Percentiles rank a stretch among this genome's conserved stretches.
These are phyloP conservation scores for Oscarella lobularis DNA, from an alignment of 37 sponge, comb jelly and placozoan species.

Conservation along the genomic window DNA sequence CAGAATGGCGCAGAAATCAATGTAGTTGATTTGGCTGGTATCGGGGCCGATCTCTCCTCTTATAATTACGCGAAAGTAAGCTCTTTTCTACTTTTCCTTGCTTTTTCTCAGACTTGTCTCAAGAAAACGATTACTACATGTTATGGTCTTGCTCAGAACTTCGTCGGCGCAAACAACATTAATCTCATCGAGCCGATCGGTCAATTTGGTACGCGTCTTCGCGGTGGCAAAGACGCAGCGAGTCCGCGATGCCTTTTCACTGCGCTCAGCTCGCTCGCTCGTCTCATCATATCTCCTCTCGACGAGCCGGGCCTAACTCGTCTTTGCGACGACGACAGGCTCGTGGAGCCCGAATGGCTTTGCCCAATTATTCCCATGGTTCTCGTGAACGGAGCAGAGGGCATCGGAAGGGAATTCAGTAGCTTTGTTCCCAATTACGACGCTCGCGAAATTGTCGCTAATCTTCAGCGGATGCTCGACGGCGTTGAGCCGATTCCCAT, in stretches of 20 bases:
- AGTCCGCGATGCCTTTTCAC: conserved; percentile 96
- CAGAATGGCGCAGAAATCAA: conserved; percentile 91
- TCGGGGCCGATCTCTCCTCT: conserved; percentile 83
- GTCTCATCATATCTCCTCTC: too few relatives aligned
- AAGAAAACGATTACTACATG: conserved; percentile 89
- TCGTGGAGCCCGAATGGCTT: conserved; percentile 97
- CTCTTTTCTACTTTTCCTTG: too few relatives aligned
- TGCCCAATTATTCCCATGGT: conserved; percentile 89
- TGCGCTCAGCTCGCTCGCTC: conserved; percentile 68
- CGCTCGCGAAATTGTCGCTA: conserved; percentile 66
- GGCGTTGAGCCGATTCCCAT: conserved; percentile 61
- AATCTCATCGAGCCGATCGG: conserved; percentile 90
- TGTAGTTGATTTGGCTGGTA: conserved; percentile 94
- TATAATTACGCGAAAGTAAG: conserved; percentile 93
- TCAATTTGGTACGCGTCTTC: conserved; percentile 92
- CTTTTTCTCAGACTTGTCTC: conserved; percentile 26
- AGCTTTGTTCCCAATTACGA: conserved; percentile 77
- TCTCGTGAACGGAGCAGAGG: conserved; percentile 82
- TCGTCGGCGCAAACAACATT: conserved; percentile 88
- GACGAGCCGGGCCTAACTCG: conserved; percentile 34
- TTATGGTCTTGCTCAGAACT: conserved; percentile 89
- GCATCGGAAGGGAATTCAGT: conserved; percentile 95
- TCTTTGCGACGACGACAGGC: conserved; percentile 67
- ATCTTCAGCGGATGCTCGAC: conserved; percentile 61
- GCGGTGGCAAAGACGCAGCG: conserved; percentile 93